Evolutionary conservation across 2,888 invertebrate genomes (phyloP), one percentile per base, ranked within the genome.

Genomic region (Augochlorella aurata): DNA sequence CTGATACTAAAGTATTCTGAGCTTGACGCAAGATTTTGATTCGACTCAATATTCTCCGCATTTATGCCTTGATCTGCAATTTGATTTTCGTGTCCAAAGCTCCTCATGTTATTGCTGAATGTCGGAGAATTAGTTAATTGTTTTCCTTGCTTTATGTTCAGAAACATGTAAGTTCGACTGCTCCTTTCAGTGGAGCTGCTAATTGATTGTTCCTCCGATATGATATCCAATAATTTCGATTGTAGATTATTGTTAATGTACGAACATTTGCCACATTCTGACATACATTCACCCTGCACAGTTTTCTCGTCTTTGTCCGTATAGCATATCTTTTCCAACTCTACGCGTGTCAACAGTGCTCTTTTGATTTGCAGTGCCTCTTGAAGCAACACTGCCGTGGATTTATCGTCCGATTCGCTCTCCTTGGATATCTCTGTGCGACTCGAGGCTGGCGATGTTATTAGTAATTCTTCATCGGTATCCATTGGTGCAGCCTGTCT

Each of bases 201-300:
- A 1, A 85, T 85, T 24, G 90, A 89, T n/a, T 90, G 90, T 73
- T 92, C 91, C 75, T 92, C 91, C 0, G 89, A 85, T 61, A 92
- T 91, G 65, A 91, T 90, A 47, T 92, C 92, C 47, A 92, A 65
- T 0, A 88, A 38, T 12, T 91, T 90, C 0, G 89, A 81, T 73
- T 88, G 86, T 47, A 87, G 89, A 80, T 85, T 68, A 80, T 88
- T 78, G 5, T 52, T 45, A 16, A 54, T 54, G n/a, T 77, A 79
- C 5, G 73, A 49, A 9, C 29, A 63, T 52, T 47, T 66, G 0
- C n/a, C 45, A 0, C 73, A 38, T 10, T 79, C 68, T 7, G 38
- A 2, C 8, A 38, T 7, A 10, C 44, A 18, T n/a, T 77, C 29
- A 0, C 38, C 38, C 21, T 16, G 44, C 1, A 44, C 8, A 45